Evolutionary conservation across 2,888 invertebrate species (phyloP), one percentile per base, ranked within the genome.

Genomic region (Coenonympha arcania): DNA sequence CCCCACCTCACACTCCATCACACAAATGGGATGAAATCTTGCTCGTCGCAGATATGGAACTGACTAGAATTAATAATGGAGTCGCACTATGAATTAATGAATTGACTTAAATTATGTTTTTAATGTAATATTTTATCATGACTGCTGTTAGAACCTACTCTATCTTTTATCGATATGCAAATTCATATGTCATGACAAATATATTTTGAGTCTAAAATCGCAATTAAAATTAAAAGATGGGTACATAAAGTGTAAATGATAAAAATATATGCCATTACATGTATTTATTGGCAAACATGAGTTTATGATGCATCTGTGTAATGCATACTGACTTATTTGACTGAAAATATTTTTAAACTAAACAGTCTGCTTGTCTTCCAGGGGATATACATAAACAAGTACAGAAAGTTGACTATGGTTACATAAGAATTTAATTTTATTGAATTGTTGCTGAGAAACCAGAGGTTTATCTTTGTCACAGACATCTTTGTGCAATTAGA

Each of bases 11-110:
- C 61, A 83, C 85, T 30, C 83, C 84, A 33, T 84, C 84, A 53
- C 86, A 88, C 62, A 83, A 88, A 58, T 88, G 88, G 84, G 87
- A 88, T 74, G 87, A 88, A 61, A 88, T 89, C 59, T 70, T 88
- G 36, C 79, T 86, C 62, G 88, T 88, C 15, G 88, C 87, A 26
- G 84, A 88, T 64, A 88, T 88, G 88, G 88, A 89, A 73, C 79
- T 88, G 65, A 83, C 76, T 75, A 87, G 83, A 74, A 83, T 88
- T 68, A 88, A 87, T 68, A 84, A 79, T 76, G 79, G 78, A 62
- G 66, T 73, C 63, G 66, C 71, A 61, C 71, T 79, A 76, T 83
- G 75, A 81, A 67, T 56, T n/a, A n/a, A 49, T 50, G 49, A 51
- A 55, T 48, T 50, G 62, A 62, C 62, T 46, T 20, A 30, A 4